phyloP scores from a whole-genome alignment of 1,140 invertebrate genomes.

The Melanaphis sacchari region DNA sequence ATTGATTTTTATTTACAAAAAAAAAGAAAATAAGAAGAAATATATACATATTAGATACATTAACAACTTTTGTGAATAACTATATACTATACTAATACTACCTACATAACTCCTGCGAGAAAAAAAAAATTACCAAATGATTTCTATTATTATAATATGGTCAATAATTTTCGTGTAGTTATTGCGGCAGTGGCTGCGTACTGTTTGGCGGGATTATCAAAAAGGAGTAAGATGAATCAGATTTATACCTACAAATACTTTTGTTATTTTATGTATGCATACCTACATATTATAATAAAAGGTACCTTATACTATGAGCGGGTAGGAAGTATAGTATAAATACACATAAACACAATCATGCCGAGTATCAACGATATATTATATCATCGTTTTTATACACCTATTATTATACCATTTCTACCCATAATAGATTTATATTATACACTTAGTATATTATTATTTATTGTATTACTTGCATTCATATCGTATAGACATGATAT shows the following conservation, averaged over 20 bases:
- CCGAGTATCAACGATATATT: neutral
- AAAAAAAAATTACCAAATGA: neutral
- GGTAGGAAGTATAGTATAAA: neutral
- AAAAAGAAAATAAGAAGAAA: neutral
- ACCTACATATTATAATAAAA: neutral
- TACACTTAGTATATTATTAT: too few relatives aligned
- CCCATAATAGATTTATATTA: too few relatives aligned
- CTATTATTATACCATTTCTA: too few relatives aligned
- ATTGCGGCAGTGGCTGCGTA: neutral
- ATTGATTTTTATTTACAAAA: neutral
- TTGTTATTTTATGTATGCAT: neutral
- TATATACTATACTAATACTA: neutral
- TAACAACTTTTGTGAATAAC: neutral
- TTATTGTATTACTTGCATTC: too few relatives aligned
- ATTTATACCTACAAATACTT: neutral
- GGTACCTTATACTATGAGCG: neutral
- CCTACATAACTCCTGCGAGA: neutral
- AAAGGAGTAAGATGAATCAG: neutral
- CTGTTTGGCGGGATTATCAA: constrained; percentile 2
- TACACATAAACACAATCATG: neutral
- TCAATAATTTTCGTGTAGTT: neutral
- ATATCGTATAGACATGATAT: too few relatives aligned
- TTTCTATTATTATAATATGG: neutral
- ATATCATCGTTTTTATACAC: too few relatives aligned
- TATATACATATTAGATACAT: neutral